Evolutionary conservation across 2,113 vertebrate species (phyloP).

Genomic region (Craseonycteris thonglongyai): DNA sequence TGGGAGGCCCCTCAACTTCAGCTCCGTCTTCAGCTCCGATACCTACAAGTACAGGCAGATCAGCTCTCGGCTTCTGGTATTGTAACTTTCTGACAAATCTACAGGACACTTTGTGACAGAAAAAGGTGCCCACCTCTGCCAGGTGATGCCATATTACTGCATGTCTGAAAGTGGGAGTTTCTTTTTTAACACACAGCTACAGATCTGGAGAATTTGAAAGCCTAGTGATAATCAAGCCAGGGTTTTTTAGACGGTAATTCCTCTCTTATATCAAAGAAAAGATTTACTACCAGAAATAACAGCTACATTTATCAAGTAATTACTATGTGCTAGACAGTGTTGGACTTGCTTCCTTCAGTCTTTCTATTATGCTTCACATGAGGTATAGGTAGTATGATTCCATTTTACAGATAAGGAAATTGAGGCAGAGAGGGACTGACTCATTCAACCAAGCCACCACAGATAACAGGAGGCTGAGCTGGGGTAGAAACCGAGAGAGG

Average conservation of each 20-base stretch:
- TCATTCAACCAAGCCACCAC: background rate
- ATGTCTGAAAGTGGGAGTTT: background rate
- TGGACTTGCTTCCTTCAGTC: background rate
- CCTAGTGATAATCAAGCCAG: background rate
- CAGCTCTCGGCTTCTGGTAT: background rate
- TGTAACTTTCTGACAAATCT: background rate
- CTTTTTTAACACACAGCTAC: background rate
- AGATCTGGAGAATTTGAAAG: background rate
- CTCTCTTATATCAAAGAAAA: background rate
- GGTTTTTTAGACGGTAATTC: background rate
- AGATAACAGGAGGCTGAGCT: background rate
- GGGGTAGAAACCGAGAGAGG: background rate
- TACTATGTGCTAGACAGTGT: background rate
- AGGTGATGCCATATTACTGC: background rate
- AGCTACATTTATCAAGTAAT: background rate
- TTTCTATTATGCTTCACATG: background rate
- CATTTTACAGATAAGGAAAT: background rate
- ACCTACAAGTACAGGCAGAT: constrained; percentile 81
- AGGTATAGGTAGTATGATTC: background rate
- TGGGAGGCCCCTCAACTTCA: constrained; percentile 93
- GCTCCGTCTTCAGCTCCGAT: constrained; percentile 94
- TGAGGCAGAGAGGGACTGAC: background rate
- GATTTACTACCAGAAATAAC: background rate
- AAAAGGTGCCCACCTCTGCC: background rate
- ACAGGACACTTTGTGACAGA: background rate